phyloP scores from a whole-genome alignment of 2,888 invertebrate species.

The Artemia sp. region DNA sequence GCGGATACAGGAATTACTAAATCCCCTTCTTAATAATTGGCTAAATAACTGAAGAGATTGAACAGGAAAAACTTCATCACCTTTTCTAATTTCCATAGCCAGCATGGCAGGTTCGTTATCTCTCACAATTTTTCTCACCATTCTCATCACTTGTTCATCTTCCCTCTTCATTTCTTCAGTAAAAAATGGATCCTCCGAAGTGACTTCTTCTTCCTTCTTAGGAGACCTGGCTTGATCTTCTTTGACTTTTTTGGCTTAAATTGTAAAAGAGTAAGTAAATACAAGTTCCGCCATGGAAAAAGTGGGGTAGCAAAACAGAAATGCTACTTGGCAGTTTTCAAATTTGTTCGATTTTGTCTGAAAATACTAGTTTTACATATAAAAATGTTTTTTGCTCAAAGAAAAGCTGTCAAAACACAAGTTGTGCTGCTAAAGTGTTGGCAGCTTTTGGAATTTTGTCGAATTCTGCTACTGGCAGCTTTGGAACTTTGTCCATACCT shows the following conservation, averaged over 20 bases:
- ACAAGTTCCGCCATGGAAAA: no score
- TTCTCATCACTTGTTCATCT: conserved; percentile 20
- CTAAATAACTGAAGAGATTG: conserved; percentile 17
- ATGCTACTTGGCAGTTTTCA: no score
- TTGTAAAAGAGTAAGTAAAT: neutral
- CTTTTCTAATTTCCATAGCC: conserved; percentile 26
- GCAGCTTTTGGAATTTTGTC: no score
- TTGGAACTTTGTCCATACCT: no score
- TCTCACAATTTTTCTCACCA: conserved; percentile 23
- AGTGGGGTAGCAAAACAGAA: no score
- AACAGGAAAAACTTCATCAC: conserved; percentile 29
- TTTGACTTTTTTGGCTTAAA: conserved; percentile 25
- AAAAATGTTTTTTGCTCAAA: no score
- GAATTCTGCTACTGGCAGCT: no score
- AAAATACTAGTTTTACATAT: no score
- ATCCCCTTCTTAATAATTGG: neutral
- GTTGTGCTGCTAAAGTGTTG: no score
- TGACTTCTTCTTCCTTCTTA: conserved; percentile 38
- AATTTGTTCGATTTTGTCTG: no score
- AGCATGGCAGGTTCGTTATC: conserved; percentile 24
- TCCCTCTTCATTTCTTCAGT: conserved; percentile 31
- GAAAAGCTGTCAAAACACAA: no score
- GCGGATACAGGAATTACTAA: neutral
- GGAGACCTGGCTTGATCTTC: conserved; percentile 38
- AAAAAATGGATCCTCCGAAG: conserved; percentile 5